Evolutionary conservation across 2,113 vertebrate genomes (phyloP), one percentile per base, ranked within the genome.

Genomic region (Synodontis membranacea): DNA sequence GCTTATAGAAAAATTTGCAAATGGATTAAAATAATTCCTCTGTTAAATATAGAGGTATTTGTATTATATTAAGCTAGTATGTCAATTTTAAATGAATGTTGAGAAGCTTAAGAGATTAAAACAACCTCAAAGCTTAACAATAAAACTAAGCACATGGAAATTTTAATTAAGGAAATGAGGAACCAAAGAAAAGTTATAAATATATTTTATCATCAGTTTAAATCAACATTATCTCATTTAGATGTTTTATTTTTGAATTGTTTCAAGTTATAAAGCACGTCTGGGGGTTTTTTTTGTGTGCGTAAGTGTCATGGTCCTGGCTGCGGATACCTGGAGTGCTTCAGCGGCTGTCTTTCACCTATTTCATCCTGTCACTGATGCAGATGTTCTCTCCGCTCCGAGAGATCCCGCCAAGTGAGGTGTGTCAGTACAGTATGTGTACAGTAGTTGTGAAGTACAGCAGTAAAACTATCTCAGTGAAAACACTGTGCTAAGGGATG

Each of bases 221-320:
- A 34, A 6, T 42, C 31, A 5, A 37, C 31, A 7, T 34, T 72
- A 11, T 39, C 21, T 23, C 68, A 15, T 72, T 68, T 21, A 68
- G 34, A 39, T 37, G n/a, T 37, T 52, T 39, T 39, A 10, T 28
- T 39, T n/a, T 37, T 23, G 4, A 9, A 48, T 72, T 54, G n/a
- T 39, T 84, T 90, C 31, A 42, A 88, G 80, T 46, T 42, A 85
- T 75, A 31, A 44, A 68, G 50, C 80, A 21, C 21, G 28, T 54
- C 17, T 81, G 7, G n/a, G n/a, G n/a, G n/a, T n/a, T n/a, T n/a
- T 37, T 19, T 86, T 74, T 79, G 84, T 60, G 82, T 93, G 58
- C n/a, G n/a, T 91, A 91, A 96, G 95, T 96, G 84, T 95, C 95
- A 68, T 95, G 93, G 95, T 95, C 95, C 19, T 96, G 96, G 95